Percentiles rank a stretch among this genome's conserved stretches.
Evolutionary conservation across 2,797 vertebrate species (phyloP).

Genomic region (Pantherophis vulpinus): DNA sequence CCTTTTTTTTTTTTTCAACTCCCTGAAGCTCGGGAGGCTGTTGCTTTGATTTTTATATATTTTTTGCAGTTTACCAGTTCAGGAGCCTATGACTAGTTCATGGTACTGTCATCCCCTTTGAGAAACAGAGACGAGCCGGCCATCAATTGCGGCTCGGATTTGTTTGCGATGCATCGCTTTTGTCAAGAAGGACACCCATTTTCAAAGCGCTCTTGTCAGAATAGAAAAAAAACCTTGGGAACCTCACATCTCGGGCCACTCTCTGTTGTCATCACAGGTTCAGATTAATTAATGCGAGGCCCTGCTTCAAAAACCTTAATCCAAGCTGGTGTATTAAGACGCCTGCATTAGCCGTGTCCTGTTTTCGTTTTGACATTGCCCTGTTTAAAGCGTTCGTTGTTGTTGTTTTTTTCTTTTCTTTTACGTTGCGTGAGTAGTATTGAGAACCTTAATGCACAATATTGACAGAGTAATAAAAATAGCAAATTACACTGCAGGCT

Average conservation of each 20-base stretch:
- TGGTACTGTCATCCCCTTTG: not conserved
- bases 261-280: constrained; percentile 67
- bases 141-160: constrained; percentile 26
- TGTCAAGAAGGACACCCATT: constrained; percentile 30
- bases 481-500: constrained; percentile 73
- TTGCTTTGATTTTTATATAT: not conserved
- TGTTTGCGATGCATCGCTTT: constrained; percentile 3
- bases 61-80: not conserved
- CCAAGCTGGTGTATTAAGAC: constrained; percentile 53
- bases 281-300: constrained; percentile 68
- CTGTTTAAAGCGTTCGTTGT: constrained; percentile 59
- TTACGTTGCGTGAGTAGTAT: constrained; percentile 67
- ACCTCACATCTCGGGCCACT: constrained; percentile 43
- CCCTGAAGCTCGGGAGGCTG: not conserved
- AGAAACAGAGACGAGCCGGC: not conserved
- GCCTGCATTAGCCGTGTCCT: constrained; percentile 66
- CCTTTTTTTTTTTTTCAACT: not conserved
- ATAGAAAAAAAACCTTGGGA: constrained; percentile 16
- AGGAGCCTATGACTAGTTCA: constrained; percentile 10
- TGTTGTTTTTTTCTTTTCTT: constrained; percentile 9
- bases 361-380: constrained; percentile 61
- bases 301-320: constrained; percentile 69
- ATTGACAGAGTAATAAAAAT: constrained; percentile 80
- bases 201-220: constrained; percentile 46
- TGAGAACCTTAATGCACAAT: constrained; percentile 72